These are phyloP conservation scores for Drosophila diplacantha DNA, from an alignment of 2,888 invertebrate genomes.

Conservation along the genomic window DNA sequence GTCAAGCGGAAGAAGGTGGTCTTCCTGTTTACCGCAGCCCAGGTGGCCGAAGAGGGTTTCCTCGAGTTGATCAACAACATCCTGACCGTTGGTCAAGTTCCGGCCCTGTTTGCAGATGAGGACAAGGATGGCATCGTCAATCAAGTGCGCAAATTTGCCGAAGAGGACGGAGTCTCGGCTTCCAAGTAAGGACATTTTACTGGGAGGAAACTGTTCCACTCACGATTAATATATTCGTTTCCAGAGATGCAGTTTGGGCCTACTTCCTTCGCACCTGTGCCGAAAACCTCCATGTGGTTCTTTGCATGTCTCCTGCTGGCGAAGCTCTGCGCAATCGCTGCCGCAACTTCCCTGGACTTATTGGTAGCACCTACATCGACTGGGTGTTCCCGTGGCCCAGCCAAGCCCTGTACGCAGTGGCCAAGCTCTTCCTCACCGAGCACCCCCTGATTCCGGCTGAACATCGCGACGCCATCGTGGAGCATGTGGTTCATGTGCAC, in stretches of 20 bases:
- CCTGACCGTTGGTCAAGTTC: conserved; percentile 91
- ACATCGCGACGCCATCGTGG: conserved; percentile 84
- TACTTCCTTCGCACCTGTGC: conserved; percentile 87
- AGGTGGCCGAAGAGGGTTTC: conserved; percentile 89
- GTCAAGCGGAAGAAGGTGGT: conserved; percentile 87
- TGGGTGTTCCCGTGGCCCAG: conserved; percentile 97
- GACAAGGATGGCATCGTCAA: conserved; percentile 90
- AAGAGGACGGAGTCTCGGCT: conserved; percentile 84
- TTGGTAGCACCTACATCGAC: conserved; percentile 94
- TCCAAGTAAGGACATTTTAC: conserved; percentile 80
- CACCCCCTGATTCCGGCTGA: conserved; percentile 78
- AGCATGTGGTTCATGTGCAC: conserved; percentile 93
- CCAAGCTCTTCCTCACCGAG: conserved; percentile 89
- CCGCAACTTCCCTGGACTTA: conserved; percentile 93
- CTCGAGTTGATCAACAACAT: conserved; percentile 95
- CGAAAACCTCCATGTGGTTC: conserved; percentile 92
- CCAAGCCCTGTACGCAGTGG: conserved; percentile 92
- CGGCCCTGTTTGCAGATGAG: conserved; percentile 91
- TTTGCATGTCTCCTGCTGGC: conserved; percentile 93
- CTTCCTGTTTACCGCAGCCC: conserved; percentile 90
- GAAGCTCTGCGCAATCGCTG: conserved; percentile 90
- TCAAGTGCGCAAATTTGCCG: conserved; percentile 83
- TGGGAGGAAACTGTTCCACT: not conserved
- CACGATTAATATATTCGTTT: not conserved
- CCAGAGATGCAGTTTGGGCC: conserved; percentile 89